These are phyloP conservation scores for Heliothis subflexa DNA, from an alignment of 1,140 invertebrate species.

Conservation along the genomic window DNA sequence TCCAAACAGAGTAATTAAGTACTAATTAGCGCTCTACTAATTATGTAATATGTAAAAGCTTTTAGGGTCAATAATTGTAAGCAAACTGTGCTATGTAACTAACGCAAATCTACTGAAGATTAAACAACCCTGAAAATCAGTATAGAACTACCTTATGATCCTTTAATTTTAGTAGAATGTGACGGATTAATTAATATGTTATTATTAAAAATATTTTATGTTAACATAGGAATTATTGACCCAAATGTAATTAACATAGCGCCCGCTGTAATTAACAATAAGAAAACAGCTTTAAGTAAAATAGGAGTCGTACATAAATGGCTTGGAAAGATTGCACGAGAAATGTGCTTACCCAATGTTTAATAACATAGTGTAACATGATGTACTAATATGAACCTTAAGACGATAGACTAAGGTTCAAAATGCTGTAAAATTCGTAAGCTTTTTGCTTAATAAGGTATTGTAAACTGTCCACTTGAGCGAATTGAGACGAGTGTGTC, in stretches of 20 bases:
- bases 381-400: slow-evolving; percentile 23
- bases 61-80: slow-evolving; percentile 36
- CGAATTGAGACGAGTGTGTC: slow-evolving; percentile 30
- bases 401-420: not conserved
- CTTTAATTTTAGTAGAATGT: too few relatives aligned
- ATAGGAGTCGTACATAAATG: slow-evolving; percentile 4
- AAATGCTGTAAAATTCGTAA: slow-evolving; percentile 21
- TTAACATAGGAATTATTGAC: slow-evolving; percentile 23
- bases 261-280: not conserved
- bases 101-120: too few relatives aligned
- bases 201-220: not conserved
- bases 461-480: slow-evolving; percentile 16
- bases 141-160: too few relatives aligned
- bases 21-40: slow-evolving; percentile 30
- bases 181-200: too few relatives aligned
- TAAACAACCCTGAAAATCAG: too few relatives aligned
- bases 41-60: slow-evolving; percentile 20
- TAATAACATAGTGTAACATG: slow-evolving; percentile 17
- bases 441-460: slow-evolving; percentile 12
- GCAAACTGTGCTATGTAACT: not conserved
- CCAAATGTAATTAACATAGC: slow-evolving; percentile 9
- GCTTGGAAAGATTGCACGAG: slow-evolving; percentile 24
- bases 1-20: not conserved
- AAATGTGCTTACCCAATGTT: slow-evolving; percentile 24
- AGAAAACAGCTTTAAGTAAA: slow-evolving; percentile 1